Percentiles rank a stretch among this genome's conserved stretches.
phyloP scores from a whole-genome alignment of 2,113 vertebrate genomes.

The Felis chaus region DNA sequence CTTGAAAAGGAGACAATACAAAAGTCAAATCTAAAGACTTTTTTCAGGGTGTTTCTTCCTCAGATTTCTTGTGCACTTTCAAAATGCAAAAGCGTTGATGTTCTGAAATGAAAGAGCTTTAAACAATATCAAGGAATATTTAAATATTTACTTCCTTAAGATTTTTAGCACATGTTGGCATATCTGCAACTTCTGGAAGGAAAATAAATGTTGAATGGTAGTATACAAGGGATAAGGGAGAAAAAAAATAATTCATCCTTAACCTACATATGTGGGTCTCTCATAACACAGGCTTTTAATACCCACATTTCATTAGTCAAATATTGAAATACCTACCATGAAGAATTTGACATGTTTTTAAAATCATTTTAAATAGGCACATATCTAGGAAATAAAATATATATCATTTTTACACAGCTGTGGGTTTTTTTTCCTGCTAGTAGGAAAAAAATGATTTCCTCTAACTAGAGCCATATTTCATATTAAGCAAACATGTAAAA shows the following conservation, averaged over 20 bases:
- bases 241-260: neutral
- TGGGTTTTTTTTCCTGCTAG: neutral
- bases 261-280: neutral
- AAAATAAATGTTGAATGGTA: neutral
- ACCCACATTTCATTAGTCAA: neutral
- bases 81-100: neutral
- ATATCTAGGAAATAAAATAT: neutral
- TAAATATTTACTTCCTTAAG: neutral
- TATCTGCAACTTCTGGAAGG: neutral
- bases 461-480: neutral
- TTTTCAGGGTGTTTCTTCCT: neutral
- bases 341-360: neutral
- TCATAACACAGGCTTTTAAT: neutral
- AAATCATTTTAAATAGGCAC: neutral
- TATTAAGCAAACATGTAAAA: neutral
- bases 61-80: neutral
- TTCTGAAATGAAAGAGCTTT: neutral
- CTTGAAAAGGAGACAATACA: neutral
- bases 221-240: accelerated
- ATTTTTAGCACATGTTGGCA: neutral
- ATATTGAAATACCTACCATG: neutral
- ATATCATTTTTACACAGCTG: neutral
- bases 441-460: neutral
- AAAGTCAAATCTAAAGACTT: neutral
- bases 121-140: neutral